Evolutionary conservation across 2,888 invertebrate genomes (phyloP), one percentile per base, ranked within the genome.

Genomic region (Pegoplata infirma): DNA sequence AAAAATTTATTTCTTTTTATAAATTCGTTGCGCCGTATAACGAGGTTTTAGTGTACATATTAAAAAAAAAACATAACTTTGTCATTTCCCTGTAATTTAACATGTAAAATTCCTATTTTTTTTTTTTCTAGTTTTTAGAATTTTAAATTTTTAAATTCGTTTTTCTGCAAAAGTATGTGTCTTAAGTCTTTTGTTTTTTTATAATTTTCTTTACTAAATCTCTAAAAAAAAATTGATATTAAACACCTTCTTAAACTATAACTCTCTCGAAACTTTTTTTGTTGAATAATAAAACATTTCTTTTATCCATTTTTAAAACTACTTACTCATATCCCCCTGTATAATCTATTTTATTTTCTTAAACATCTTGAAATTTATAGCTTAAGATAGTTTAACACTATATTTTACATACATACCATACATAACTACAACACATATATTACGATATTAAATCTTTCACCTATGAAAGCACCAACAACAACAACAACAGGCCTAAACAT

Each of bases 341-440:
- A 51, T 49, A 44, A 79, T 79, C 78, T 79, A 58, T 75, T 67
- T 55, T 67, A 61, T 71, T 51, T 67, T 74, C 53, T 71, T 51
- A 44, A 71, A 46, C 25, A 75, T 71, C 59, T 61, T 23, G 19
- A 71, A 79, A 79, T 79, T 79, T 79, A 79, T 79, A 67, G 75
- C 75, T 36, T 40, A 10, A 58, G 75, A 75, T 79, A 66, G 44
- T 44, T 40, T 40, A 64, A 58, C 53, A 61, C 36, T 23, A 56
- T 49, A n/a, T 55, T 49, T 53, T 17, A 58, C 19, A 23, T 44
- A 10, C 12, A 56, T 25, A 59, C 36, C n/a, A n/a, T n/a, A n/a
- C n/a, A n/a, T n/a, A n/a, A n/a, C n/a, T n/a, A n/a, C n/a, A n/a
- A n/a, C n/a, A n/a, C n/a, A 46, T 16, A 47, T n/a, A 19, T 16